phyloP scores from a whole-genome alignment of 2,888 invertebrate species.

The Trissolcus brochymenae region DNA sequence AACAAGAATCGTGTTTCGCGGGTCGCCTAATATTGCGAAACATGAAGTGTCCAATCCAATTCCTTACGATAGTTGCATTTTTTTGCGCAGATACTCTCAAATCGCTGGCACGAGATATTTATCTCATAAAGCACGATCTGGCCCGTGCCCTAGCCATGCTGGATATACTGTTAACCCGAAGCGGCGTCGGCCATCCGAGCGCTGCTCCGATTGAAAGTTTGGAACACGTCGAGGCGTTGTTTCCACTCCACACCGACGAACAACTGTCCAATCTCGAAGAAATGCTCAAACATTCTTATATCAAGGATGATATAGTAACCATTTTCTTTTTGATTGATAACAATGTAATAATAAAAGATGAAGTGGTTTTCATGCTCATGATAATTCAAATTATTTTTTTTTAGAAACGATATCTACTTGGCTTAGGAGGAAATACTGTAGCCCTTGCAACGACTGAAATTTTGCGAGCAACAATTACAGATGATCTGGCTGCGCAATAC shows the following conservation, averaged over 20 bases:
- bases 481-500: constrained; percentile 51
- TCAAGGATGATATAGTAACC: constrained; percentile 53
- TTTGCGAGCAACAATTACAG: constrained; percentile 47
- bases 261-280: constrained; percentile 46
- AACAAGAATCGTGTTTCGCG: constrained; percentile 41
- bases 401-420: constrained; percentile 52
- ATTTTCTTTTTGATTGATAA: neutral
- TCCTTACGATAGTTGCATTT: neutral
- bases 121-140: constrained; percentile 43
- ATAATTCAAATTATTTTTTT: neutral
- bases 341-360: too few relatives aligned
- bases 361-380: too few relatives aligned
- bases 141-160: constrained; percentile 49
- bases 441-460: constrained; percentile 54
- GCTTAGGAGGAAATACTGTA: constrained; percentile 52
- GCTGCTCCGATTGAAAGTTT: constrained; percentile 38
- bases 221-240: constrained; percentile 45
- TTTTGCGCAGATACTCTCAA: constrained; percentile 39
- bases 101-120: constrained; percentile 36
- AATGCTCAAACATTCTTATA: constrained; percentile 47
- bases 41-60: constrained; percentile 2
- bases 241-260: constrained; percentile 45
- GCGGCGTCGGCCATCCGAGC: constrained; percentile 7
- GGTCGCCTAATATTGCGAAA: constrained; percentile 48
- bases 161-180: constrained; percentile 43